Evolutionary conservation across 2,113 vertebrate genomes (phyloP).

Genomic region (Trematocara variabile): DNA sequence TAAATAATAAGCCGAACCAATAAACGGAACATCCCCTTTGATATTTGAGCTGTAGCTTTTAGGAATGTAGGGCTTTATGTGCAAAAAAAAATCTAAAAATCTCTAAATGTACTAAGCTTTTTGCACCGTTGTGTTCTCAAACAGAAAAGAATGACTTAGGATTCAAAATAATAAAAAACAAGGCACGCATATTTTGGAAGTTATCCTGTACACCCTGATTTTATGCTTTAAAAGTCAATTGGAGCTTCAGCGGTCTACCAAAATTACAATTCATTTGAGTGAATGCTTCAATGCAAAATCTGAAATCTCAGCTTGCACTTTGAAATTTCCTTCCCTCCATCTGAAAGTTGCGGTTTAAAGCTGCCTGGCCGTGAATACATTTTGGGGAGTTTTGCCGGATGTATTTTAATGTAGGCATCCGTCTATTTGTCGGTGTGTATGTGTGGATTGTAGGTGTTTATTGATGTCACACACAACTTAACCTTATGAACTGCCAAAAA

Average conservation of each 20-base stretch:
- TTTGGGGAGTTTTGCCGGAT: not conserved
- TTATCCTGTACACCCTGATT: not conserved
- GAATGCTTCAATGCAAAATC: conserved; percentile 7
- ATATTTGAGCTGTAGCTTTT: conserved; percentile 10
- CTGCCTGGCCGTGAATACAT: not conserved
- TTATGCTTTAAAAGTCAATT: not conserved
- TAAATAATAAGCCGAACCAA: conserved; percentile 25
- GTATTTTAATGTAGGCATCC: not conserved
- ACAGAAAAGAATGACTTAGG: not conserved
- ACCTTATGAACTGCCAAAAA: conserved; percentile 6
- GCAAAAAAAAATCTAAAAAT: not conserved
- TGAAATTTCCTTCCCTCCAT: not conserved
- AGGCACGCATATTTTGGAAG: not conserved
- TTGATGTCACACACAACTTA: not conserved
- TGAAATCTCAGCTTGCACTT: not conserved
- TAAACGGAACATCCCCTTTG: not conserved
- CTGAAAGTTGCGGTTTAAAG: not conserved
- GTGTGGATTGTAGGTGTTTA: not conserved
- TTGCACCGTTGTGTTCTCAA: not conserved
- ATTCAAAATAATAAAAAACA: not conserved
- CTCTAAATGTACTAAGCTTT: not conserved
- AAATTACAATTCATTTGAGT: not conserved
- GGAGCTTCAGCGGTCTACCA: not conserved
- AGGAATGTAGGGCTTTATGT: not conserved
- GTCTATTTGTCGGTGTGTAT: not conserved